A percentile compares a stretch with the other conserved stretches of the same genome.
Evolutionary conservation across 1,140 invertebrate genomes (phyloP).

Genomic region (Phymorhynchus buccinoides): DNA sequence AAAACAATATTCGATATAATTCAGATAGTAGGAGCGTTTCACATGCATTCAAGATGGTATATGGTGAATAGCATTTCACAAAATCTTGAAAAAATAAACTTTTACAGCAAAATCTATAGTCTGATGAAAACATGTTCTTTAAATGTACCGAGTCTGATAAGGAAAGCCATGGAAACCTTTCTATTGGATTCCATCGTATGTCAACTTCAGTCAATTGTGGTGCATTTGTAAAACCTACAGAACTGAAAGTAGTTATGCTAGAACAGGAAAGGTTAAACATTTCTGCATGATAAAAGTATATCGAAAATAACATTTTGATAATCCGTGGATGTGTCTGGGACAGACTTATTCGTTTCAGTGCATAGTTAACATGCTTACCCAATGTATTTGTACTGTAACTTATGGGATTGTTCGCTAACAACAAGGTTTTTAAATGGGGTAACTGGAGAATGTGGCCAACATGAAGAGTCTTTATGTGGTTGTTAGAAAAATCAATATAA

Average conservation of each 20-base stretch:
- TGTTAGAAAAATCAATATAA: background rate
- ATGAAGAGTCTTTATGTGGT: background rate
- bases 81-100: too few relatives aligned
- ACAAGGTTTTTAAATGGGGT: background rate
- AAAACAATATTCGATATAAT: too few relatives aligned
- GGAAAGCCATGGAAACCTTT: too few relatives aligned
- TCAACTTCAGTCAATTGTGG: too few relatives aligned
- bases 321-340: constrained; percentile 1
- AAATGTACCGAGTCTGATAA: too few relatives aligned
- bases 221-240: too few relatives aligned
- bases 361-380: background rate
- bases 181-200: too few relatives aligned
- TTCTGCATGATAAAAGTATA: too few relatives aligned
- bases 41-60: constrained; percentile 50
- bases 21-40: background rate
- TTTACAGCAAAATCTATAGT: too few relatives aligned
- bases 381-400: background rate
- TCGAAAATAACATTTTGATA: background rate
- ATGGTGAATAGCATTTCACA: constrained; percentile 22
- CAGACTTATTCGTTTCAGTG: background rate
- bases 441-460: background rate
- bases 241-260: too few relatives aligned
- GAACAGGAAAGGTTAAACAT: too few relatives aligned
- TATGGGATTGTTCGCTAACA: background rate
- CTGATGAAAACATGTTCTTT: too few relatives aligned